phyloP scores from a whole-genome alignment of 2,888 invertebrate genomes.

The Drosophila tripunctata region DNA sequence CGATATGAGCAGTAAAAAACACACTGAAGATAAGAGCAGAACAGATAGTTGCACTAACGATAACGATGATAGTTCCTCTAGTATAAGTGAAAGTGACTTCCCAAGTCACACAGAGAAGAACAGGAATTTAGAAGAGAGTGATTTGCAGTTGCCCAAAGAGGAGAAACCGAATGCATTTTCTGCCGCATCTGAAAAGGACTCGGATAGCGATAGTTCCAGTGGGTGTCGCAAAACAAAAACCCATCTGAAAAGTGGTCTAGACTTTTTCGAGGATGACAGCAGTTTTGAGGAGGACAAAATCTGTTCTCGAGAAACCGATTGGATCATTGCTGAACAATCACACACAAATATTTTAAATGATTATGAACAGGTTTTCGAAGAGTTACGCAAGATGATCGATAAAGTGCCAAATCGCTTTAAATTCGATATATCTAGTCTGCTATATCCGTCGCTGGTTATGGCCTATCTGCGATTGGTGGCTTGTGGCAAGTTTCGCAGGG shows the following conservation, averaged over 20 bases:
- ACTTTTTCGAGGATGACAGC: constrained; percentile 53
- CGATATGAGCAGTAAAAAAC: neutral
- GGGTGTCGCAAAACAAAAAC: neutral
- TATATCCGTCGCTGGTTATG: constrained; percentile 49
- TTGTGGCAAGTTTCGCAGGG: constrained; percentile 25
- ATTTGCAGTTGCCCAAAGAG: neutral
- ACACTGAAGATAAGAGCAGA: neutral
- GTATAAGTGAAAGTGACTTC: neutral
- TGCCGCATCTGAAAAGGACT: neutral
- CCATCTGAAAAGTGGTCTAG: neutral
- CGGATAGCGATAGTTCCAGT: constrained; percentile 22
- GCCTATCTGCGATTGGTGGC: constrained; percentile 45
- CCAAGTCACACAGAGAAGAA: no score
- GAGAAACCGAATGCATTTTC: neutral
- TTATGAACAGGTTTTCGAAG: constrained; percentile 38
- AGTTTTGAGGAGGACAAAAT: neutral
- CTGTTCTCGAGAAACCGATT: neutral
- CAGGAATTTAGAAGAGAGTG: neutral
- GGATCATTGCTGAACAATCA: neutral
- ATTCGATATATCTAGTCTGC: constrained; percentile 38
- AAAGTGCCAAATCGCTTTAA: constrained; percentile 33
- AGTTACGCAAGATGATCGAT: constrained; percentile 9
- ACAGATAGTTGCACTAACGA: neutral
- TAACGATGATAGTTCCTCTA: neutral
- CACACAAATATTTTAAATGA: neutral